Evolutionary conservation across 2,113 vertebrate genomes (phyloP).

Genomic region (Phalacrocorax carbo): DNA sequence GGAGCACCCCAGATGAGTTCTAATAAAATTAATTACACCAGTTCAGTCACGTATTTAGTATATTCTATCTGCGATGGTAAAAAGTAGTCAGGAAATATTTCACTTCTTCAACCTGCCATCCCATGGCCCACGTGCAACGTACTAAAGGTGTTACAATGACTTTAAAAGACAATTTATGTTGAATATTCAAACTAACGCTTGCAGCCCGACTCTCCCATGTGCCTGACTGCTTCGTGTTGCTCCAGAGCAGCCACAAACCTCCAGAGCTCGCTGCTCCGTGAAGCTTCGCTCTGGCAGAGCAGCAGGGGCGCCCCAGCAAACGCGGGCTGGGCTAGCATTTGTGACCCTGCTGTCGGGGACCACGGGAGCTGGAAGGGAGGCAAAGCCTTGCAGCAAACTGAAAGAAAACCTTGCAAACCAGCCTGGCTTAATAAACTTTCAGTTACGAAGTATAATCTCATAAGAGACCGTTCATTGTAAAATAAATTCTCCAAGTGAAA

Average conservation of each 20-base stretch:
- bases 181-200: background rate
- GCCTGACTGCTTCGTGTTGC: background rate
- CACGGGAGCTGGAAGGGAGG: background rate
- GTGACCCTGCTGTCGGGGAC: background rate
- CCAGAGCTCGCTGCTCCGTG: accelerated
- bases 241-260: background rate
- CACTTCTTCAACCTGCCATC: background rate
- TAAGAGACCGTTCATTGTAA: background rate
- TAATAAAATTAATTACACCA: background rate
- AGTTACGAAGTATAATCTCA: background rate
- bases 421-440: background rate
- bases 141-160: background rate
- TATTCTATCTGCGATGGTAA: background rate
- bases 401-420: background rate
- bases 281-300: background rate
- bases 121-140: background rate
- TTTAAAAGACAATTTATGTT: background rate
- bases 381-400: background rate
- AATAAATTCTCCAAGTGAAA: background rate
- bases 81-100: background rate
- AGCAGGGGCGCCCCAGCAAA: accelerated
- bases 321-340: accelerated
- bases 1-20: background rate
- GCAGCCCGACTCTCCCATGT: background rate
- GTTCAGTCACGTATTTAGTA: background rate